A percentile compares a stretch with the other conserved stretches of the same genome.
These are phyloP conservation scores for Phyllotreta cruciferae DNA, from an alignment of 2,888 invertebrate species.

Conservation along the genomic window DNA sequence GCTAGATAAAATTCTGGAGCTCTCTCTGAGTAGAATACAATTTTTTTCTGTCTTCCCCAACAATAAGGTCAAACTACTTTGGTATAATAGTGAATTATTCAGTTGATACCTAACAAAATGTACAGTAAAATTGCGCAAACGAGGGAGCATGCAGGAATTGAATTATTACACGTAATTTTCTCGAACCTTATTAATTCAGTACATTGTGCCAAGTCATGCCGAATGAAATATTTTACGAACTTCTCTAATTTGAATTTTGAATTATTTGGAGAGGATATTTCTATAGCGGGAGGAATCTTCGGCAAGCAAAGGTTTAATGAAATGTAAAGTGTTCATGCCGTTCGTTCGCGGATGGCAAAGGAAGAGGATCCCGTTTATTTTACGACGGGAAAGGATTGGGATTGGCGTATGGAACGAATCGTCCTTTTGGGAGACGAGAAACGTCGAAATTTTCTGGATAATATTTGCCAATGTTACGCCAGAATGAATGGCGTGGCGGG, in stretches of 20 bases:
- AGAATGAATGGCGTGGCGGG: conserved; percentile 9
- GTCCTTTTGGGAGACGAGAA: conserved; percentile 40
- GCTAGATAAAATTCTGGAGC: no score
- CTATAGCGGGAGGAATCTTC: conserved; percentile 12
- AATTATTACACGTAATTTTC: background rate
- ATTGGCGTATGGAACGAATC: conserved; percentile 53
- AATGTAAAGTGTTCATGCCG: conserved; percentile 54
- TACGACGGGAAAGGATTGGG: conserved; percentile 49
- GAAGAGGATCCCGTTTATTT: conserved; percentile 47
- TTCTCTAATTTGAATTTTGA: conserved; percentile 21
- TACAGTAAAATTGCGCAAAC: no score
- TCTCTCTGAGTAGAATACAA: no score
- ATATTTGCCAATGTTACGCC: conserved; percentile 26
- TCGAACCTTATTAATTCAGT: background rate
- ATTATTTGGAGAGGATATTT: conserved; percentile 14
- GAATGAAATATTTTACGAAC: conserved; percentile 19
- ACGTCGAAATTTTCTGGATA: conserved; percentile 29
- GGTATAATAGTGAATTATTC: no score
- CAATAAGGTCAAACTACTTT: no score
- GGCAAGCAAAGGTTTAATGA: conserved; percentile 46
- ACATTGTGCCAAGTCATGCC: background rate
- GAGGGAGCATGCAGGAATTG: no score
- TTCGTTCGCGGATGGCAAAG: conserved; percentile 37
- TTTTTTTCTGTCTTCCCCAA: no score
- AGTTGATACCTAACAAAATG: no score